A percentile compares a stretch with the other conserved stretches of the same genome.
These are phyloP conservation scores for Tor tambroides DNA, from an alignment of 2,113 vertebrate species.

Conservation along the genomic window DNA sequence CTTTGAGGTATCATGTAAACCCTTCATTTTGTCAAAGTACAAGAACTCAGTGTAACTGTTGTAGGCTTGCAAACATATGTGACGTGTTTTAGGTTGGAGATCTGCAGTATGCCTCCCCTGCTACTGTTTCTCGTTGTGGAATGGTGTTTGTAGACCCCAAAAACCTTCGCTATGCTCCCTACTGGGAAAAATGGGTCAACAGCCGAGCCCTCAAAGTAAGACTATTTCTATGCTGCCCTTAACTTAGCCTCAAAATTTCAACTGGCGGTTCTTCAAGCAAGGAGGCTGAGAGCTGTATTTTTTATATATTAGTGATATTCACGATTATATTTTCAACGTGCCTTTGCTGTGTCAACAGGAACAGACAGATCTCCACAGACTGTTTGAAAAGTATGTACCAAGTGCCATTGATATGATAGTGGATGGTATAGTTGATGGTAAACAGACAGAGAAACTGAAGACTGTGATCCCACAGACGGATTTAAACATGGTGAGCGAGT, in stretches of 20 bases:
- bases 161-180: constrained; percentile 88
- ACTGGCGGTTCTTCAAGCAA: not conserved
- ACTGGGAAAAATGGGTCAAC: constrained; percentile 91
- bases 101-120: constrained; percentile 95
- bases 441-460: constrained; percentile 84
- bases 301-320: not conserved
- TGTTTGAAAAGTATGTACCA: constrained; percentile 93
- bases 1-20: constrained; percentile 82
- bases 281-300: not conserved
- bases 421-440: constrained; percentile 86
- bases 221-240: not conserved
- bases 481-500: constrained; percentile 89
- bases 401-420: constrained; percentile 86
- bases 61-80: not conserved
- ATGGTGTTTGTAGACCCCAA: constrained; percentile 98
- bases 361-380: constrained; percentile 70
- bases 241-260: too few relatives aligned
- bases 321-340: not conserved
- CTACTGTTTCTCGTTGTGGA: constrained; percentile 94
- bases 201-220: constrained; percentile 78
- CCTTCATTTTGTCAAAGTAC: not conserved
- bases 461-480: constrained; percentile 91
- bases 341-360: constrained; percentile 66
- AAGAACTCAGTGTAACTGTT: not conserved
- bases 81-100: constrained; percentile 86